Conservation (phyloP, 2,113 vertebrate genomes). For the Litocranius walleri region DNA sequence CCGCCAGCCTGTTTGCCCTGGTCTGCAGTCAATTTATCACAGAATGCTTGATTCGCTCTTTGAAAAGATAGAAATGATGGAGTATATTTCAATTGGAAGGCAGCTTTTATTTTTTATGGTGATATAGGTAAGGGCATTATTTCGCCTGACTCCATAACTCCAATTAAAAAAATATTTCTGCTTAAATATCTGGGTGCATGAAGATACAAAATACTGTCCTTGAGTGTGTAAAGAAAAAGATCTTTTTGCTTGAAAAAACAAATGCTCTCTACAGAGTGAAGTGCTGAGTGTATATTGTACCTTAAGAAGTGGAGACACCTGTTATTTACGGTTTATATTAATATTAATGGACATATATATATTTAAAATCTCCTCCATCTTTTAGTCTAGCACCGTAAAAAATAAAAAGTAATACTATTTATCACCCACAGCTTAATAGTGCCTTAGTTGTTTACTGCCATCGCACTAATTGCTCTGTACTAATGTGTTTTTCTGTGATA, state of each 20-base stretch:
- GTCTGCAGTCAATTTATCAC: constrained; percentile 64
- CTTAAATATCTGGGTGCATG: constrained; percentile 76
- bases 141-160: constrained; percentile 77
- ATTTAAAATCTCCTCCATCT: constrained; percentile 77
- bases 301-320: constrained; percentile 79
- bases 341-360: constrained; percentile 69
- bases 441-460: constrained; percentile 86
- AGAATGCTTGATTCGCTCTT: constrained; percentile 59
- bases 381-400: constrained; percentile 83
- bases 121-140: constrained; percentile 77
- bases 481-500: constrained; percentile 89
- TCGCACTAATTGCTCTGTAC: constrained; percentile 86
- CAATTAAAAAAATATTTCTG: constrained; percentile 82
- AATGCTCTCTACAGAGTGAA: constrained; percentile 63
- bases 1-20: constrained; percentile 50
- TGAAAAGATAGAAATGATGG: constrained; percentile 65
- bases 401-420: constrained; percentile 87
- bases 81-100: constrained; percentile 72
- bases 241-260: constrained; percentile 8
- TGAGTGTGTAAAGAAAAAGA: constrained; percentile 31
- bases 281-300: constrained; percentile 54
- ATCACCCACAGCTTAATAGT: constrained; percentile 89
- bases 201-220: constrained; percentile 74
- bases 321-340: constrained; percentile 75
- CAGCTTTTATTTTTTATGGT: constrained; percentile 69